phyloP scores from a whole-genome alignment of 2,888 invertebrate genomes.

The Gortyna flavago region DNA sequence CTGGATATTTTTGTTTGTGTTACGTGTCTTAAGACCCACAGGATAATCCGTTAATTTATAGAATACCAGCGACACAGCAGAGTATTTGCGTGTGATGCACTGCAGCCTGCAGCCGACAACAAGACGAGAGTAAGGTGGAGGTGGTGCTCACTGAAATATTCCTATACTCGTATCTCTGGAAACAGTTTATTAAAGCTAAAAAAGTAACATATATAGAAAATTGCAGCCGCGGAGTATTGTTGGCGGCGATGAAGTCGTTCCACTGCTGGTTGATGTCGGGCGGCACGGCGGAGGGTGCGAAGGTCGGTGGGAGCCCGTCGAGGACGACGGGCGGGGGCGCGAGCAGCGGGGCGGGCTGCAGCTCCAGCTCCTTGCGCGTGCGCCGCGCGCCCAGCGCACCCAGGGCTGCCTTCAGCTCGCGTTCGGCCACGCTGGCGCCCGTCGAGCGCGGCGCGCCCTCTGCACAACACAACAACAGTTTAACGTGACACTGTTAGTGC shows the following conservation, averaged over 20 bases:
- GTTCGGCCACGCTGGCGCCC: conserved; percentile 75
- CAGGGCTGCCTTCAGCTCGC: conserved; percentile 78
- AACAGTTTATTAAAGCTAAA: conserved; percentile 76
- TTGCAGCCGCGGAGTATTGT: conserved; percentile 59
- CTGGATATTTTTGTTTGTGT: background rate
- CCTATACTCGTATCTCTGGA: conserved; percentile 61
- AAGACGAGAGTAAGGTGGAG: background rate
- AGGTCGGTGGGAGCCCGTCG: conserved; percentile 59
- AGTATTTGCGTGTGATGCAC: background rate
- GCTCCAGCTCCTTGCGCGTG: conserved; percentile 70
- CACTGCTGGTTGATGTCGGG: conserved; percentile 73
- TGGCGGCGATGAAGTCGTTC: conserved; percentile 75
- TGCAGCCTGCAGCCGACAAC: background rate
- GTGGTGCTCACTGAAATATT: conserved; percentile 50
- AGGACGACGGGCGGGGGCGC: conserved; percentile 4
- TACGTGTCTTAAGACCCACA: background rate
- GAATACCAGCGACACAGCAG: background rate
- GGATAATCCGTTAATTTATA: background rate
- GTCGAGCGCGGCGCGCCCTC: conserved; percentile 43
- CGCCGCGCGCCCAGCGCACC: conserved; percentile 71
- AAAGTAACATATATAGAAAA: conserved; percentile 69
- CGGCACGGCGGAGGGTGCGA: conserved; percentile 73
- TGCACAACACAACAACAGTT: conserved; percentile 36
- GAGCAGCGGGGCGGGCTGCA: conserved; percentile 23
- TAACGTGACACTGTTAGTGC: background rate